Percentiles rank a stretch among this genome's conserved stretches.
These are phyloP conservation scores for Prionace glauca DNA, from an alignment of 2,797 vertebrate species.

Conservation along the genomic window DNA sequence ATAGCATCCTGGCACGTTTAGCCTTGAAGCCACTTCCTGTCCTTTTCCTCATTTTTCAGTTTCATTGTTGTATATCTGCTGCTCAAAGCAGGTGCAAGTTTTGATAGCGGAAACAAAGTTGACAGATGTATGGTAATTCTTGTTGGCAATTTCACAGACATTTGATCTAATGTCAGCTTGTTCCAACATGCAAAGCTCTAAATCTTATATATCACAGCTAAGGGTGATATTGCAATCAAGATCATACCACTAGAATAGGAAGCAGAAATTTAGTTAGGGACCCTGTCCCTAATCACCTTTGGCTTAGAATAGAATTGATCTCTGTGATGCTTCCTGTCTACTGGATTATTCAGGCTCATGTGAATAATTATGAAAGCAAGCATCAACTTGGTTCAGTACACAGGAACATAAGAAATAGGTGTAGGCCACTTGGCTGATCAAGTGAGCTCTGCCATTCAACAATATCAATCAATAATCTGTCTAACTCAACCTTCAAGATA, in stretches of 20 bases:
- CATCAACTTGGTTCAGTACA: too few species aligned
- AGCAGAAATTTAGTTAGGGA: background rate
- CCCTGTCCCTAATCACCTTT: background rate
- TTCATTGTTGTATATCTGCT: background rate
- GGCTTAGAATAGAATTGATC: background rate
- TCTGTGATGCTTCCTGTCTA: background rate
- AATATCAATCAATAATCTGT: too few species aligned
- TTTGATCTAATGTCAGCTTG: background rate
- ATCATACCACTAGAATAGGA: background rate
- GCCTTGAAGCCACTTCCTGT: background rate
- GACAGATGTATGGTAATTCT: background rate
- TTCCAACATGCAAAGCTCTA: background rate
- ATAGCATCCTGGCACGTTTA: background rate
- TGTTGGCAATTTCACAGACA: background rate
- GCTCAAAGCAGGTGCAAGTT: background rate
- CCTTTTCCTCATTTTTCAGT: background rate
- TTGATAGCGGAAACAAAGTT: background rate
- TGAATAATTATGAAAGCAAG: background rate
- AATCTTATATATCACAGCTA: background rate
- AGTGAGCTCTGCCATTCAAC: too few species aligned
- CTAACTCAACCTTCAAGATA: too few species aligned
- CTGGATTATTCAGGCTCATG: background rate
- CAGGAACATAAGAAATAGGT: too few species aligned
- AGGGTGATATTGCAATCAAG: background rate
- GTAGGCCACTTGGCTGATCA: too few species aligned